A percentile compares a stretch with the other conserved stretches of the same genome.
Evolutionary conservation across 2,113 vertebrate genomes (phyloP).

Genomic region (Ageneiosus marmoratus): DNA sequence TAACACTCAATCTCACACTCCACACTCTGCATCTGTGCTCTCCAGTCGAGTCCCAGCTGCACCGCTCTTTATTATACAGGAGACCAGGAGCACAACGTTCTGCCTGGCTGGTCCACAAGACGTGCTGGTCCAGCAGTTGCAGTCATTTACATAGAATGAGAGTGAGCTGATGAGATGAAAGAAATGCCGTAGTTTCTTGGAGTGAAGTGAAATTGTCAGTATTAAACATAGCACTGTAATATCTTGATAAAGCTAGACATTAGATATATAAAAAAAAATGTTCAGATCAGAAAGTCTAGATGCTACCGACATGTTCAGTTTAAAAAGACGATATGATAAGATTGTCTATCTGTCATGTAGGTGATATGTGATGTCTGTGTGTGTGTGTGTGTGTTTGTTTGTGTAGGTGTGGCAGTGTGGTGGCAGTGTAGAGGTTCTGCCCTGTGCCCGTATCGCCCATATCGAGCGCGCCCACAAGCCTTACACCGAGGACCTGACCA

Average conservation of each 20-base stretch:
- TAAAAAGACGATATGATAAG: not conserved
- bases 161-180: not conserved
- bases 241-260: not conserved
- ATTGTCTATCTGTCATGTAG: not conserved
- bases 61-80: not conserved
- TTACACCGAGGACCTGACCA: slow-evolving; percentile 90
- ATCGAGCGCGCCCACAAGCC: slow-evolving; percentile 96
- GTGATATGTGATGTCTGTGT: slow-evolving; percentile 8
- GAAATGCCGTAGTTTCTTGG: not conserved
- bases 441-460: slow-evolving; percentile 92
- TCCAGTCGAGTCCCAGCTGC: slow-evolving; percentile 26
- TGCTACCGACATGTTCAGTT: no score
- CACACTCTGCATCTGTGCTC: not conserved
- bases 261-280: not conserved
- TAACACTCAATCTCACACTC: slow-evolving; percentile 6
- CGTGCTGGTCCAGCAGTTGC: not conserved
- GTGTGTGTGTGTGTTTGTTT: slow-evolving; percentile 40
- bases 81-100: slow-evolving; percentile 5
- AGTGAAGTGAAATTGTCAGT: not conserved
- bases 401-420: slow-evolving; percentile 96
- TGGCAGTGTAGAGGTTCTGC: slow-evolving; percentile 92
- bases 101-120: not conserved
- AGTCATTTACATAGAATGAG: not conserved
- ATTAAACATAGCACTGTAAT: not conserved
- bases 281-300: not conserved